Evolutionary conservation across 2,888 invertebrate genomes (phyloP).

Genomic region (Tetramorium bicarinatum): DNA sequence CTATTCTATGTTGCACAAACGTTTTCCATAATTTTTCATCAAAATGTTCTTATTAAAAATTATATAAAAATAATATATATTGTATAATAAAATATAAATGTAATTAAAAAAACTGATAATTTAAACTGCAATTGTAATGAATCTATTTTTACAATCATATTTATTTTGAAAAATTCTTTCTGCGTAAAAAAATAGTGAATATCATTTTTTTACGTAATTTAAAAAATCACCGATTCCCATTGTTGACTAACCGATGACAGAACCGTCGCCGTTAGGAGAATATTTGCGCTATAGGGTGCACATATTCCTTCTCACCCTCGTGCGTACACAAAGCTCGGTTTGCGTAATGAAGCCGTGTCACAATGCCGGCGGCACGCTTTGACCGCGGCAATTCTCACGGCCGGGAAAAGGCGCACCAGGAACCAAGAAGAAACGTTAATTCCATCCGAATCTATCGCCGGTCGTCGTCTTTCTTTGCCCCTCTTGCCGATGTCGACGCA

Average conservation of each 20-base stretch:
- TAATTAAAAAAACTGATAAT: not conserved
- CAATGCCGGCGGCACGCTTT: slow-evolving; percentile 83
- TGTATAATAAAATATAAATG: not conserved
- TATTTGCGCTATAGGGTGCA: not conserved
- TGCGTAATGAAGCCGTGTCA: slow-evolving; percentile 83
- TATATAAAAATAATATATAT: not conserved
- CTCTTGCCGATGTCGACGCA: slow-evolving; percentile 68
- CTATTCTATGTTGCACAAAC: not conserved
- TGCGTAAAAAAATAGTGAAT: not conserved
- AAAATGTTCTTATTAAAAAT: not conserved
- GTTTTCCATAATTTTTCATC: too few species aligned
- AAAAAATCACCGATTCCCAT: not conserved
- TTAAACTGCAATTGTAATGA: not conserved
- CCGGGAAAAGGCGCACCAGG: slow-evolving; percentile 46
- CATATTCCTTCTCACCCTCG: slow-evolving; percentile 34
- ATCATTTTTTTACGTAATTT: not conserved
- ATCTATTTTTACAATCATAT: not conserved
- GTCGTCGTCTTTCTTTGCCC: slow-evolving; percentile 64
- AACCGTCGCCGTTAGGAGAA: not conserved
- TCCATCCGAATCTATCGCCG: slow-evolving; percentile 24
- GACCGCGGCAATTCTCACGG: slow-evolving; percentile 83
- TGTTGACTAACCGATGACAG: not conserved
- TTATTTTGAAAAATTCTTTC: not conserved
- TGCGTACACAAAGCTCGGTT: slow-evolving; percentile 79
- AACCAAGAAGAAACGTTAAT: slow-evolving; percentile 29